phyloP scores from a whole-genome alignment of 2,113 vertebrate genomes.

The Lichenostomus cassidix region DNA sequence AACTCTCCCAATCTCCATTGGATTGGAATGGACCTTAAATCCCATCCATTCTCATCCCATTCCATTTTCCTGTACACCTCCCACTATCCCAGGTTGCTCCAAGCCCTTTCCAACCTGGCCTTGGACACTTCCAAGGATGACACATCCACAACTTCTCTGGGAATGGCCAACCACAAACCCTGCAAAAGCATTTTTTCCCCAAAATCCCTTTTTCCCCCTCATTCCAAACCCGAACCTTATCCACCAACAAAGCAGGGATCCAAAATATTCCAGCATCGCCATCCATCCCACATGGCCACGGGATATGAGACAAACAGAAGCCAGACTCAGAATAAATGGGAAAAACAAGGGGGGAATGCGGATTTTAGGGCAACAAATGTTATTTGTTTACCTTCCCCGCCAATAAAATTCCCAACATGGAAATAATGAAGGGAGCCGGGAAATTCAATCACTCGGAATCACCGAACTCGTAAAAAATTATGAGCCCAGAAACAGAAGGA shows the following conservation, averaged over 20 bases:
- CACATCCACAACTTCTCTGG: not conserved
- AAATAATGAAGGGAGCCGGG: constrained; percentile 54
- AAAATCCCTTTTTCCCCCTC: rapidly evolving
- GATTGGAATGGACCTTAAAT: not conserved
- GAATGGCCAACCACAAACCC: not conserved
- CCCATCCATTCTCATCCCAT: no score
- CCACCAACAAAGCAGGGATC: not conserved
- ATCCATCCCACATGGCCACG: not conserved
- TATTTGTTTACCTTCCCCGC: constrained; percentile 42
- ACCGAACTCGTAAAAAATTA: constrained; percentile 51
- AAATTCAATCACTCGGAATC: constrained; percentile 61
- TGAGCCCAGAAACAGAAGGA: constrained; percentile 46
- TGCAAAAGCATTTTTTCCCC: rapidly evolving
- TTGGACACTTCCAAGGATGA: not conserved
- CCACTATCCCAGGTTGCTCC: not conserved
- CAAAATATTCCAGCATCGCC: rapidly evolving
- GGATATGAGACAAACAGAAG: not conserved
- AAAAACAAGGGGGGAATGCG: not conserved
- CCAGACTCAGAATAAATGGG: not conserved
- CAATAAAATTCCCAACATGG: constrained; percentile 58
- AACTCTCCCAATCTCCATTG: not conserved
- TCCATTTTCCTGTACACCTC: not conserved
- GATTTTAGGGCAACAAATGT: constrained; percentile 2
- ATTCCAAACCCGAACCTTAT: not conserved
- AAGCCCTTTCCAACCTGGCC: not conserved